Evolutionary conservation across 2,888 invertebrate species (phyloP), one percentile per base, ranked within the genome.

Genomic region (Monochamus alternatus): DNA sequence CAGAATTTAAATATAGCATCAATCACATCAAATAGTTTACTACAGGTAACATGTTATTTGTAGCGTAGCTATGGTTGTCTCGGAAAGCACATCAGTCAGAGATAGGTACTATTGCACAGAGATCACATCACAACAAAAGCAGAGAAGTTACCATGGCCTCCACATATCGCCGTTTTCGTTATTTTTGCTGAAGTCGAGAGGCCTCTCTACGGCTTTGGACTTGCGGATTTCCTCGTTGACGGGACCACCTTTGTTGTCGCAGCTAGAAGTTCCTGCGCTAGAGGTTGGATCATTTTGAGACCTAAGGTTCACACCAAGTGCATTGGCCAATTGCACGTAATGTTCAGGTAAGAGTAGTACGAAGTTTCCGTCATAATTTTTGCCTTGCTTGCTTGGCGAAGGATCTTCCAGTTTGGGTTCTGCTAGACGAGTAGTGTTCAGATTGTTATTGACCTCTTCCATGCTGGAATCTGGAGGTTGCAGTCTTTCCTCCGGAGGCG

Each of bases 311-410:
- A 89, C 89, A 59, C 89, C 89, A 44, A 89, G 79, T 69, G 91
- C 91, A 3, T 91, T 91, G 1, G 92, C 91, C 65, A 92, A 82
- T 83, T 92, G 92, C 9, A 92, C 90, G 85, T 92, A 92, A 85
- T 92, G 92, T 85, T 92, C 92, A 58, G 92, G 92, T 58, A 92
- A 87, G 3, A 92, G 89, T 83, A 92, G 91, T 22, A 92, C 92
- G 58, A 92, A 92, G 81, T 92, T 92, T 3, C 92, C 92, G 82
- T 92, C 92, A 38, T 92, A 91, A 73, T 91, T 88, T 75, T 92
- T 89, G 63, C 79, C 91, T 0, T 91, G 91, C 81, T 91, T 74
- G 38, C 47, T 44, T 9, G 76, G 9, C 14, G 65, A 51, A 3
- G 51, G 47, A 38, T 77, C 76, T 5, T 76, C 74, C 3, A 66